Evolutionary conservation across 2,113 vertebrate genomes (phyloP), one percentile per base, ranked within the genome.

Genomic region (Malurus alboscapulatus): DNA sequence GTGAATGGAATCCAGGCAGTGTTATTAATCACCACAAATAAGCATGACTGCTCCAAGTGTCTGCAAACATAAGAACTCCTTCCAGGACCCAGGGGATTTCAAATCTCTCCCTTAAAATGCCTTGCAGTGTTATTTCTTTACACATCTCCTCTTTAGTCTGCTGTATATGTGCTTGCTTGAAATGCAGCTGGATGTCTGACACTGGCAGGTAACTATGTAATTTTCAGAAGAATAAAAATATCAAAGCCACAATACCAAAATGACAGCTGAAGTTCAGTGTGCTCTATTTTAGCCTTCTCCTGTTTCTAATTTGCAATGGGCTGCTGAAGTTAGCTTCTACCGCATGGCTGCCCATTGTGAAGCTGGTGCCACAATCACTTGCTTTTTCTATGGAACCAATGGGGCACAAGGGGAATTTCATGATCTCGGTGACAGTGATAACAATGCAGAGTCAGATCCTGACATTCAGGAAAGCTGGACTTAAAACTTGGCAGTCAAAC

Each of bases 171-270:
- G 59, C 68, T 77, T 85, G 19, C 57, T 69, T 76, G 8, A 85
- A 38, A 44, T 83, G 63, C 45, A 40, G 55, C 51, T 81, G 71
- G 59, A 45, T 27, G 50, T 57, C 68, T 83, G 69, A 36, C 22
- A 27, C 40, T 61, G 73, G 80, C 80, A 90, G 66, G 53, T 77
- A 93, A 61, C 87, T 67, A 6, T 96, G 62, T 93, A 85, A 87
- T 96, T 97, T 96, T 95, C 92, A 94, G 87, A 90, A 68, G 81
- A 85, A 65, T 72, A 27, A 76, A 97, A 95, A 94, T 91, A 94
- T 67, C 82, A 81, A 96, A 96, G 51, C 94, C 95, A 62, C 79
- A 86, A 59, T 58, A 79, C 95, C 93, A 82, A 89, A 97, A 96
- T 96, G 97, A 94, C n/a, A 94, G 82, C 69, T 76, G 66, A 66